phyloP scores from a whole-genome alignment of 2,888 invertebrate species.

The Tetragonisca angustula region DNA sequence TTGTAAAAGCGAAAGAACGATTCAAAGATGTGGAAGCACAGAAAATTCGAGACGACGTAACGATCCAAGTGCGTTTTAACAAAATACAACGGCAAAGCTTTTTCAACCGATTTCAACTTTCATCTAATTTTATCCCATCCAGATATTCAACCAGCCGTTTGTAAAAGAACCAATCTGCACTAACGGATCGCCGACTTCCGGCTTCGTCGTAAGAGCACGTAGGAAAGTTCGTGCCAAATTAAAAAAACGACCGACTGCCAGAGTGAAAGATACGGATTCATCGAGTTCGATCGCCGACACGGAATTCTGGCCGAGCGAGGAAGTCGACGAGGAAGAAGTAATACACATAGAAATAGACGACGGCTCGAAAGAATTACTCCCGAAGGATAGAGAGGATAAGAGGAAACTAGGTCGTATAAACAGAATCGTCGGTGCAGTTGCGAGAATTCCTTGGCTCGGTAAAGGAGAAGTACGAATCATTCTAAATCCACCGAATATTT shows the following conservation, averaged over 20 bases:
- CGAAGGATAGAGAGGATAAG: constrained; percentile 56
- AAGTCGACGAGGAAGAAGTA: constrained; percentile 73
- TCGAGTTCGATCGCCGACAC: constrained; percentile 74
- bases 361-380: constrained; percentile 60
- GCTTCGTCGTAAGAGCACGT: constrained; percentile 72
- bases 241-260: constrained; percentile 38
- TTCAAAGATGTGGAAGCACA: constrained; percentile 80
- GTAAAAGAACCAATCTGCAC: constrained; percentile 55
- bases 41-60: constrained; percentile 78
- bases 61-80: constrained; percentile 75
- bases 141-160: constrained; percentile 77
- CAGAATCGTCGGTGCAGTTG: constrained; percentile 70
- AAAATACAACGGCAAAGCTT: background rate
- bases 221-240: constrained; percentile 66
- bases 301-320: constrained; percentile 73
- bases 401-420: constrained; percentile 65
- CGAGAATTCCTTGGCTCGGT: constrained; percentile 71
- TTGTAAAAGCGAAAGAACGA: constrained; percentile 48
- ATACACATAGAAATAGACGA: constrained; percentile 72
- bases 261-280: constrained; percentile 51
- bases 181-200: constrained; percentile 68
- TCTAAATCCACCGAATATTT: background rate
- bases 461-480: constrained; percentile 54
- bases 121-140: background rate
- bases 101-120: background rate